A percentile compares a stretch with the other conserved stretches of the same genome.
Evolutionary conservation across 2,797 vertebrate species (phyloP).

Genomic region (Kryptolebias ocellatus): DNA sequence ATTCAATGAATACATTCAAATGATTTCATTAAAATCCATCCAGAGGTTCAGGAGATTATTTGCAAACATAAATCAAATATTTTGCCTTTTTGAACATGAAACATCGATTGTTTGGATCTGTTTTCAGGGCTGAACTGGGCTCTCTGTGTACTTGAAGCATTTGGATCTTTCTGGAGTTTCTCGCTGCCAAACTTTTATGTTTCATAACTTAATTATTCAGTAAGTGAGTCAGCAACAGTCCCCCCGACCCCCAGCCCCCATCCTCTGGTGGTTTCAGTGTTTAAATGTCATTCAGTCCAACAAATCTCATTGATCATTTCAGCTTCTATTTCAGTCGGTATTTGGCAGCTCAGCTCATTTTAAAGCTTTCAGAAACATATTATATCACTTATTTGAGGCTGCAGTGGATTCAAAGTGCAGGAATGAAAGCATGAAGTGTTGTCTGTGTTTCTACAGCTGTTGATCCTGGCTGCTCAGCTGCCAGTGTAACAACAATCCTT

Average conservation of each 20-base stretch:
- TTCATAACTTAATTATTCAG: conserved; percentile 1
- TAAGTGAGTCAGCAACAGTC: conserved; percentile 1
- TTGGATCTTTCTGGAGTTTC: background rate
- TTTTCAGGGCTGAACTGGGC: no score
- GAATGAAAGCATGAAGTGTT: background rate
- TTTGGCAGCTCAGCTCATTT: background rate
- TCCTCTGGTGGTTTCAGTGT: background rate
- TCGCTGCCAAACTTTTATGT: background rate
- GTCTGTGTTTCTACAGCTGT: background rate
- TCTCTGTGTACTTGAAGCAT: no score
- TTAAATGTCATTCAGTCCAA: background rate
- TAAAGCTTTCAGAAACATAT: no score
- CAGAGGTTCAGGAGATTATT: no score
- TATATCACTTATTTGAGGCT: background rate
- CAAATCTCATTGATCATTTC: conserved; percentile 1
- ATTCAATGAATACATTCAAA: no score
- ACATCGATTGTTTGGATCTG: no score
- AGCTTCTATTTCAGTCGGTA: background rate
- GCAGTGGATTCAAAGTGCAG: background rate
- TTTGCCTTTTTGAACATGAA: no score
- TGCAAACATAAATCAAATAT: no score
- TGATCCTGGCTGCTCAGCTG: conserved; percentile 7
- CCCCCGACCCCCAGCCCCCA: background rate
- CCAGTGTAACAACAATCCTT: conserved; percentile 18
- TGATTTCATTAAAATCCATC: no score